Evolutionary conservation across 1,140 invertebrate species (phyloP).

Genomic region (Diorhabda carinulata): DNA sequence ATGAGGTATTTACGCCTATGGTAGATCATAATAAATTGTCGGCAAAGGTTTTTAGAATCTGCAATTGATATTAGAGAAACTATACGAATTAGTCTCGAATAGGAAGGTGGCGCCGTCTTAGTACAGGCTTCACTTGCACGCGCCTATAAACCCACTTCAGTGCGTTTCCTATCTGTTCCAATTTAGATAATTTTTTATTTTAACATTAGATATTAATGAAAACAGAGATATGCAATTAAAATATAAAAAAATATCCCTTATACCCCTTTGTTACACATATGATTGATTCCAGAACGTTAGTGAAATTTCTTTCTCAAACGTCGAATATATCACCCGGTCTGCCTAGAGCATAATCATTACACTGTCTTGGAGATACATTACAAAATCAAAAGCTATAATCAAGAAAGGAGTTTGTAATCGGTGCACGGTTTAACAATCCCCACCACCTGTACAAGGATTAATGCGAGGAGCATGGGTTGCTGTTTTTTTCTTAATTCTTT

Average conservation of each 20-base stretch:
- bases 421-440: constrained; percentile 14
- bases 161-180: no score
- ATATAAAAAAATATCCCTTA: background rate
- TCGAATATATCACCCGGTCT: constrained; percentile 35
- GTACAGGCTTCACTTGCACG: no score
- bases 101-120: no score
- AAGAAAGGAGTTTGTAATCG: constrained; percentile 33
- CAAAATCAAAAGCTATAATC: constrained; percentile 39
- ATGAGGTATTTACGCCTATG: no score
- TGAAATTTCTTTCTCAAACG: constrained; percentile 9
- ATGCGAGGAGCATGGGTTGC: constrained; percentile 5
- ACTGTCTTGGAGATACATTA: constrained; percentile 38
- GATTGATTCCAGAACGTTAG: constrained; percentile 1
- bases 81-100: no score
- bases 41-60: no score
- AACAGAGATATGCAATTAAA: no score
- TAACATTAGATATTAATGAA: no score
- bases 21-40: no score
- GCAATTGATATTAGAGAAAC: no score
- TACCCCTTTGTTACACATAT: background rate
- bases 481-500: background rate
- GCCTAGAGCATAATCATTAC: constrained; percentile 35
- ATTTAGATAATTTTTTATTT: no score
- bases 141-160: no score
- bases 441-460: background rate